Evolutionary conservation across 2,113 vertebrate genomes (phyloP), one percentile per base, ranked within the genome.

Genomic region (Ptilorrhoa leucosticta): DNA sequence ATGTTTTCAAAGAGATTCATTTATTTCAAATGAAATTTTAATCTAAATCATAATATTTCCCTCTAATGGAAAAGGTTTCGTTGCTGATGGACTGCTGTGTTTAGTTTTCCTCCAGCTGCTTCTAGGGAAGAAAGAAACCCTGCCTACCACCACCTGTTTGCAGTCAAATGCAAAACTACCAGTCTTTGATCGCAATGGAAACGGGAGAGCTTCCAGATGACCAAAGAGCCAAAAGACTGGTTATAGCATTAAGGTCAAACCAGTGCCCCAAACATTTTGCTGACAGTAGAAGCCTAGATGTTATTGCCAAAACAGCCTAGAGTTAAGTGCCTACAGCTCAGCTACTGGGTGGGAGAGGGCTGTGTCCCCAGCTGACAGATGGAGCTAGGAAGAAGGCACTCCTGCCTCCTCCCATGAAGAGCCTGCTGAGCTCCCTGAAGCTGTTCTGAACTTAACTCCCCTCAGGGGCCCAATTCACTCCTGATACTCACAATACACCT

Each of bases 1-100:
- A 35, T 63, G 54, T 83, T 94, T 94, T 92, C 57, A 48, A 65
- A 90, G 54, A 80, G 21, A 63, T 35, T 73, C 6, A 88, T 92
- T 92, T 89, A 73, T 77, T 93, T 92, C 33, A 70, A 94, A 95
- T 73, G 23, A 88, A 89, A 78, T 77, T 88, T 89, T 90, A 89
- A 92, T 87, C 60, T 92, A 90, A 92, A 93, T 81, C 54, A 47
- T 47, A 92, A 6, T 58, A 57, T 27, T 26, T 70, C 35, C 16
- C 78, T 86, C 68, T 42, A 92, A 86, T 35, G 51, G 82, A 82
- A 85, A 63, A 90, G 54, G 45, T 86, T 94, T 93, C 27, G 88
- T 73, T 83, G 27, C 19, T 33, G 64, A 61, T 51, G 31, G 79
- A 76, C 50, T 63, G 54, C 68, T 94, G 56, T 54, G 30, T 21